Evolutionary conservation across 2,113 vertebrate genomes (phyloP).

Genomic region (Kobus ellipsiprymnus): DNA sequence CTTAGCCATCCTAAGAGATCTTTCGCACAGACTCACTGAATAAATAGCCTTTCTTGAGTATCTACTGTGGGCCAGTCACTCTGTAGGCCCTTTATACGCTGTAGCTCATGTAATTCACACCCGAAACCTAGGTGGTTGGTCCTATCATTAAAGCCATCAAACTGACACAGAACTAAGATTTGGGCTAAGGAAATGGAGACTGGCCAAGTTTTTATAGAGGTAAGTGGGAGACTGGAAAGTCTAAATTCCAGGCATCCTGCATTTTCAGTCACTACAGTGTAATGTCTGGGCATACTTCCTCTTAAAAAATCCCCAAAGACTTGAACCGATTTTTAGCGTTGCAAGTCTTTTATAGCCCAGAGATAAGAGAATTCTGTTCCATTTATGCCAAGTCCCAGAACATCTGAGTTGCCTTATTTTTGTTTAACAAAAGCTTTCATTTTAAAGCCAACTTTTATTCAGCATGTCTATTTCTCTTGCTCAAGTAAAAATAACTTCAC

Average conservation of each 20-base stretch:
- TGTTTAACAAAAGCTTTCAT: constrained; percentile 26
- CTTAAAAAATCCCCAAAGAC: background rate
- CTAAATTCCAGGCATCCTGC: background rate
- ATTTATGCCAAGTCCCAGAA: background rate
- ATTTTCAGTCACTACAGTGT: background rate
- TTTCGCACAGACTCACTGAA: background rate
- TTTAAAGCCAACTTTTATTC: constrained; percentile 52
- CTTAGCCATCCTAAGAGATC: background rate
- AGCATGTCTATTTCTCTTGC: constrained; percentile 34
- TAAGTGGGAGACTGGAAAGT: background rate
- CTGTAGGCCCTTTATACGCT: background rate
- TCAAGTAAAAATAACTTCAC: constrained; percentile 50
- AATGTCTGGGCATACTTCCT: background rate
- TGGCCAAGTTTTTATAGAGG: background rate
- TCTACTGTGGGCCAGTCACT: background rate
- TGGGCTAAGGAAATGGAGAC: background rate
- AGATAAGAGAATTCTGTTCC: background rate
- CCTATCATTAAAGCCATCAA: background rate
- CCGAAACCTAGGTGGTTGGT: background rate
- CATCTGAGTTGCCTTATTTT: constrained; percentile 51
- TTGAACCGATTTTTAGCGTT: background rate
- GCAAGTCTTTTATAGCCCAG: background rate
- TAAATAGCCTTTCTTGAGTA: background rate
- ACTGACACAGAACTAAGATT: background rate
- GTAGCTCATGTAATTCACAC: background rate